Base-by-base conservation (phyloP, 2,113 vertebrate species). In the Otocyon megalotis region DNA sequence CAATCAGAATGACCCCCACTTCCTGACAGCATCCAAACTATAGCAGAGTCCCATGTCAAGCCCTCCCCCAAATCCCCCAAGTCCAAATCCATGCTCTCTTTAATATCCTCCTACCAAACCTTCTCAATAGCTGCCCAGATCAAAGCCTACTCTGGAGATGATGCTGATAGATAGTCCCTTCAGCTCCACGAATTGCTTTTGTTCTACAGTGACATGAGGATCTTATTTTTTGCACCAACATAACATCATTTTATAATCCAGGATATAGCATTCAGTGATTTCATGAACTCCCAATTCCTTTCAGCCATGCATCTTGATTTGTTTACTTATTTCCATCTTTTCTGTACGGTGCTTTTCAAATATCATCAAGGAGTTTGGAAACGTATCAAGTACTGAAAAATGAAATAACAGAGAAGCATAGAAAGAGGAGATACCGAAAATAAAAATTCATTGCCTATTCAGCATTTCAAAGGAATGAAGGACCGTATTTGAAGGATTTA, bases 171-270 rank as follows among this genome's bases (percentile, higher is more conserved):
- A 81, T 86, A 65, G 19, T 48, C 81, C 82, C 82, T 82, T 81
- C 53, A 63, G 48, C 82, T 74, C 48, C 48, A 67, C 6, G 2
- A 94, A 87, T 92, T 91, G 71, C 30, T 65, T 82, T 91, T 94
- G 19, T 81, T 80, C 56, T 72, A 77, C 43, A 80, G 32, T 62
- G 87, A 90, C 54, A 16, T 22, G 28, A 90, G 54, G 22, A 63
- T 80, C 81, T 81, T 80, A 81, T 74, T 35, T 81, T 65, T 96
- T 63, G 54, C 17, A n/a, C 35, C 74, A 81, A 32, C 17, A 11
- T 22, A 80, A 63, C 48, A 28, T 35, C 63, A 72, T 93, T 90
- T 93, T 63, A 54, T 81, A 93, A 74, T 86, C n/a, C 86, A 80
- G 30, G 74, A 24, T 35, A 92, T 12, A 67, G 22, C 35, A 50